A percentile compares a stretch with the other conserved stretches of the same genome.
Conservation (phyloP, 2,113 vertebrate species). For the Sitta europaea region DNA sequence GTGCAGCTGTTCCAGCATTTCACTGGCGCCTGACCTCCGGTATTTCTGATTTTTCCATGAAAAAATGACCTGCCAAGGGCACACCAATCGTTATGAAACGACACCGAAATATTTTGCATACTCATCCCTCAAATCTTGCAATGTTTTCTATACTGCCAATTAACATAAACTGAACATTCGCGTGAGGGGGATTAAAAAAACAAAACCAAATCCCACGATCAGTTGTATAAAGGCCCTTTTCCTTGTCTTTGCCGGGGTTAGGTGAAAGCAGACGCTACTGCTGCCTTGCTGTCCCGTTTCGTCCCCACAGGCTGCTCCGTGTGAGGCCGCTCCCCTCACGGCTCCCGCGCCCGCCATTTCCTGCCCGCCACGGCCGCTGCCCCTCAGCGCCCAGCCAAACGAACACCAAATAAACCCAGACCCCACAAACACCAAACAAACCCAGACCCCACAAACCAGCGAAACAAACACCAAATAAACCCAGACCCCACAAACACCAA, state of each 20-base stretch:
- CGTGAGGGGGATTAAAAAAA: too few species aligned
- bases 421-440: fast-evolving
- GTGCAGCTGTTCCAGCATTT: neutral
- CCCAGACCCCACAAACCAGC: neutral
- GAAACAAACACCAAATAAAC: neutral
- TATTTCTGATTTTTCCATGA: neutral
- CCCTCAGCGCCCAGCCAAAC: neutral
- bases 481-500: fast-evolving
- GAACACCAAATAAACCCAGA: neutral
- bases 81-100: neutral
- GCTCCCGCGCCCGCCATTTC: neutral
- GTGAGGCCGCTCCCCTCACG: neutral
- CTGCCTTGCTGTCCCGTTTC: neutral
- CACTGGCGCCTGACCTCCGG: neutral
- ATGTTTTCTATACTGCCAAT: neutral
- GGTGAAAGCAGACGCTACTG: neutral
- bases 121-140: neutral
- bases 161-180: neutral
- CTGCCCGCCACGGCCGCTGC: neutral
- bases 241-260: neutral
- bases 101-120: neutral
- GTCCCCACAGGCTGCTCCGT: neutral
- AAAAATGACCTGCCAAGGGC: neutral
- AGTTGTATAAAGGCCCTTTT: fast-evolving
- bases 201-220: fast-evolving